Percentiles rank a stretch among this genome's conserved stretches.
Evolutionary conservation across 2,797 vertebrate genomes (phyloP).

Genomic region (Petrocephalus schoutedeni): DNA sequence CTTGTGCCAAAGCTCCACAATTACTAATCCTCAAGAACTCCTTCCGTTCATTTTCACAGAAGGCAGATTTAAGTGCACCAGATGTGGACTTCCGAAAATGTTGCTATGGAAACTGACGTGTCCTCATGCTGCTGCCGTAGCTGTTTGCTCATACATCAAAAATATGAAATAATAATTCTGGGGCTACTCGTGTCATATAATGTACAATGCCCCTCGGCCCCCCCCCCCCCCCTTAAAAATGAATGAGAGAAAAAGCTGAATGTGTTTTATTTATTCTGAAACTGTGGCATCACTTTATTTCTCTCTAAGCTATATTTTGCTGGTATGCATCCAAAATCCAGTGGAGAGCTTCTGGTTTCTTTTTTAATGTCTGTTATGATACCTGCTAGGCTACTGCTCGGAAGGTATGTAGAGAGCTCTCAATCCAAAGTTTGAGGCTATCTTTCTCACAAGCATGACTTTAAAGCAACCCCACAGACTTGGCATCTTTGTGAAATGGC

Average conservation of each 20-base stretch:
- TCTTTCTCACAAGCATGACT: neutral
- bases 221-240: neutral
- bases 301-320: neutral
- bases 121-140: constrained; percentile 1
- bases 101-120: constrained; percentile 8
- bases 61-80: neutral
- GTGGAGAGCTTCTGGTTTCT: neutral
- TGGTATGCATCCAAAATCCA: neutral
- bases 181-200: neutral
- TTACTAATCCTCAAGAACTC: neutral
- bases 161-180: neutral
- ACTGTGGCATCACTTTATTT: neutral
- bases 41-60: neutral
- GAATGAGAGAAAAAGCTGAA: neutral
- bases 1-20: neutral
- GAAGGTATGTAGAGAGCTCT: neutral
- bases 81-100: constrained; percentile 1
- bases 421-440: neutral
- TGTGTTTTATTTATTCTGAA: neutral
- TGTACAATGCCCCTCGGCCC: neutral
- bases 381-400: neutral
- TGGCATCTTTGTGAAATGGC: neutral
- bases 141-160: neutral
- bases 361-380: neutral
- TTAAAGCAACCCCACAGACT: neutral